Base-by-base conservation (phyloP, 2,888 invertebrate species). In the Muscina levida region DNA sequence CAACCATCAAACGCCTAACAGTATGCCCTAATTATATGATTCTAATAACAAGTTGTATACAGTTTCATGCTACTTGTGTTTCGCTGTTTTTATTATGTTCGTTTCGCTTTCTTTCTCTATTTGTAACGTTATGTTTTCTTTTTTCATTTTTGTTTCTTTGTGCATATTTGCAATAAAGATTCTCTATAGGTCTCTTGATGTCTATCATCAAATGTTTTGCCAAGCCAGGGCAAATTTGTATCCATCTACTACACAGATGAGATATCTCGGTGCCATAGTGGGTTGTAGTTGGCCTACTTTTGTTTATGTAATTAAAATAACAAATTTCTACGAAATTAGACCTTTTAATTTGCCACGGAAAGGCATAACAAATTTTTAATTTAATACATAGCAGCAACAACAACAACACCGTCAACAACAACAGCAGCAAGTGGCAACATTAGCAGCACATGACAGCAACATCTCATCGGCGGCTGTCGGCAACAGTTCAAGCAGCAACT, bases 311-410 rank as follows among this genome's bases (percentile, higher is more conserved):
- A 81, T 81, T 81, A 81, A 77, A 81, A 77, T 81, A 81, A 77
- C 72, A 81, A 81, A 77, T 81, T 72, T 76, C 74, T 72, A 57
- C 65, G 46, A 81, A 81, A 74, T 75, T 72, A 77, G 74, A 72
- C 74, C 81, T 81, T 77, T 72, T 81, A 81, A 81, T 81, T 77
- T 81, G 77, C 81, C 72, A 81, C 81, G 72, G 74, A 74, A 73
- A 77, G 53, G 74, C 77, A 81, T 75, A 77, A 72, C 74, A 81
- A 81, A 77, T 77, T 81, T 77, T 68, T 75, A 81, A 81, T 77
- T 81, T 77, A 81, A 81, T 81, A 72, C 65, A 72, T 19, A 62
- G 17, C 15, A 3, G 39, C 15, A 10, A 2, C 13, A n/a, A 13
- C 39, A 46, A 22, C 51, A 39, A 39, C 26, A 46, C 11, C 11